phyloP scores from a whole-genome alignment of 2,113 vertebrate species.

The Neolamprologus ventralis region DNA sequence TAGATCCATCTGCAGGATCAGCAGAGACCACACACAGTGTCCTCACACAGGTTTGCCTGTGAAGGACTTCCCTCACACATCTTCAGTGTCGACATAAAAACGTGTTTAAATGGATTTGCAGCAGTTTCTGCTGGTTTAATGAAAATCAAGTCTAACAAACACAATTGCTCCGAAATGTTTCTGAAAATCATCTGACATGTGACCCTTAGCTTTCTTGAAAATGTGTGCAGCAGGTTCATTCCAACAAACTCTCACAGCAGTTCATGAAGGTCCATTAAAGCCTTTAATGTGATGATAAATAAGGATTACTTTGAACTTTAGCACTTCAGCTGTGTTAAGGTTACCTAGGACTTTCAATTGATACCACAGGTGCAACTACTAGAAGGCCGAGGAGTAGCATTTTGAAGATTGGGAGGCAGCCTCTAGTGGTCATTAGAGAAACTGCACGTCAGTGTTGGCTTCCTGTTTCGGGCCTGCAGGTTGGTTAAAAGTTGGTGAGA shows the following conservation, averaged over 20 bases:
- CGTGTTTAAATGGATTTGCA: neutral
- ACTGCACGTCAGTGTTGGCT: neutral
- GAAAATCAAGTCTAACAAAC: neutral
- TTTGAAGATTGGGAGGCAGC: neutral
- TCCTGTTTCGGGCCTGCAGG: neutral
- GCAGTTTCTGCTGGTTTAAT: neutral
- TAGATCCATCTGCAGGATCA: constrained; percentile 31
- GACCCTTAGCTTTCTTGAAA: neutral
- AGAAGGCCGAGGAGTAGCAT: neutral
- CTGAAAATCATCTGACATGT: neutral
- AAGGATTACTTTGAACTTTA: neutral
- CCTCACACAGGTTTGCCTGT: constrained; percentile 3
- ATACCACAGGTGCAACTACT: neutral
- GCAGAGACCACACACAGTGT: neutral
- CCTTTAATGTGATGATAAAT: rapidly evolving
- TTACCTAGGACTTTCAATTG: neutral
- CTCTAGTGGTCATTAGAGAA: neutral
- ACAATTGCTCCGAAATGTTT: neutral
- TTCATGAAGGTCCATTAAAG: neutral
- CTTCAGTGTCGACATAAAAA: neutral
- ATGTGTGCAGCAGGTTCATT: rapidly evolving
- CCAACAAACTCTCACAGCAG: neutral
- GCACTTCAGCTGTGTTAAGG: neutral
- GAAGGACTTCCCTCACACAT: neutral
- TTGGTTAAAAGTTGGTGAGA: neutral